phyloP scores from a whole-genome alignment of 2,113 vertebrate genomes.

The Grammomys dolichurus region DNA sequence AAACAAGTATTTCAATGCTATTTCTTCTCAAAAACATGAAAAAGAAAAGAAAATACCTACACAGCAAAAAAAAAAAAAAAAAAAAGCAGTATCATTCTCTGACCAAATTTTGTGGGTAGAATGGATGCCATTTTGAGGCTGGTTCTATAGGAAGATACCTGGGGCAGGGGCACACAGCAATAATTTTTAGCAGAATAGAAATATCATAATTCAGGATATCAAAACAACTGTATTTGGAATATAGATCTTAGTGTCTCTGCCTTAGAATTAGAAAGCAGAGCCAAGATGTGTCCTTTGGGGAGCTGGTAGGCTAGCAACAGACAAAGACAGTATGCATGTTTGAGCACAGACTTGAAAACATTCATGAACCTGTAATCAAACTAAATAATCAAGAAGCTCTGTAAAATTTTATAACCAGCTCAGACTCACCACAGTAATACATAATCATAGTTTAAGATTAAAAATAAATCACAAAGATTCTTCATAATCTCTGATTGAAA shows the following conservation, averaged over 20 bases:
- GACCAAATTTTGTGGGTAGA: not conserved
- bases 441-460: not conserved
- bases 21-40: not conserved
- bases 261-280: not conserved
- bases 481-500: not conserved
- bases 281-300: not conserved
- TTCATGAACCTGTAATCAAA: not conserved
- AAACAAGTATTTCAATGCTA: not conserved
- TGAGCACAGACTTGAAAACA: not conserved
- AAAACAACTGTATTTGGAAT: not conserved
- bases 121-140: not conserved
- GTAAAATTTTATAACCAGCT: not conserved
- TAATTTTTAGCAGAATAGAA: not conserved
- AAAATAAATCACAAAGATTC: constrained; percentile 9
- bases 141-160: not conserved
- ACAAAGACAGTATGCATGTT: not conserved
- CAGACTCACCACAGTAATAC: not conserved
- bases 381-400: not conserved
- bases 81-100: not conserved
- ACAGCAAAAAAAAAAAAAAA: not conserved
- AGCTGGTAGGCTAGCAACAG: not conserved
- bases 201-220: not conserved
- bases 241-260: not conserved
- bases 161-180: rapidly evolving
- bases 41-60: not conserved